Conservation (phyloP, 2,888 invertebrate genomes). For the Sepiola atlantica region DNA sequence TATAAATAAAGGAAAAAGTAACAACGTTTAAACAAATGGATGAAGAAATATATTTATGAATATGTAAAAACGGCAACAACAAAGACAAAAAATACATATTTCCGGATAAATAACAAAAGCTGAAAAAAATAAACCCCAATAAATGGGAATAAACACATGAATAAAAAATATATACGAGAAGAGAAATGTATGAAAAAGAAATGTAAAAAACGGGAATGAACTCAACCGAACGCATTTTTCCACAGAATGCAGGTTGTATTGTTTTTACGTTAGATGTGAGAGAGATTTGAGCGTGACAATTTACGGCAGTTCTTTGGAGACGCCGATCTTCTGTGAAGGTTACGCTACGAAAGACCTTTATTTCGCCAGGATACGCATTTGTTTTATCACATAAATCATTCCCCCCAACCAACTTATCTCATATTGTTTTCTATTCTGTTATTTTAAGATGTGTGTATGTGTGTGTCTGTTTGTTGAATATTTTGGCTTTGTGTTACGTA, state of each 20-base stretch:
- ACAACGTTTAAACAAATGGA: too few relatives aligned
- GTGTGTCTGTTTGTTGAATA: neutral
- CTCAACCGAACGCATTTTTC: neutral
- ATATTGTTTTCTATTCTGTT: neutral
- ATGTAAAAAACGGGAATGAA: neutral
- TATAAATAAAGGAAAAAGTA: too few relatives aligned
- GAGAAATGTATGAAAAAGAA: neutral
- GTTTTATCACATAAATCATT: neutral
- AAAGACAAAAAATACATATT: too few relatives aligned
- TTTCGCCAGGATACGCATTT: neutral
- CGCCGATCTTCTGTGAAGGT: constrained; percentile 19
- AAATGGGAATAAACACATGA: too few relatives aligned
- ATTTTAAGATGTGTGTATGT: neutral
- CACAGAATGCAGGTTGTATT: neutral
- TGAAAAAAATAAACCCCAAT: too few relatives aligned
- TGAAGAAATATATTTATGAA: too few relatives aligned
- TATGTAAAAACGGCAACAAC: too few relatives aligned
- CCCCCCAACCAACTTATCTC: neutral
- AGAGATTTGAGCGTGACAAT: neutral
- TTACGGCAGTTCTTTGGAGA: neutral
- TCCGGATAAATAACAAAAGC: too few relatives aligned
- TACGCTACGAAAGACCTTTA: neutral
- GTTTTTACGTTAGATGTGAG: neutral
- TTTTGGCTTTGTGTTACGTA: neutral
- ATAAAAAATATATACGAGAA: neutral